Evolutionary conservation across 2,888 invertebrate species (phyloP).

Genomic region (Argyresthia albistria): DNA sequence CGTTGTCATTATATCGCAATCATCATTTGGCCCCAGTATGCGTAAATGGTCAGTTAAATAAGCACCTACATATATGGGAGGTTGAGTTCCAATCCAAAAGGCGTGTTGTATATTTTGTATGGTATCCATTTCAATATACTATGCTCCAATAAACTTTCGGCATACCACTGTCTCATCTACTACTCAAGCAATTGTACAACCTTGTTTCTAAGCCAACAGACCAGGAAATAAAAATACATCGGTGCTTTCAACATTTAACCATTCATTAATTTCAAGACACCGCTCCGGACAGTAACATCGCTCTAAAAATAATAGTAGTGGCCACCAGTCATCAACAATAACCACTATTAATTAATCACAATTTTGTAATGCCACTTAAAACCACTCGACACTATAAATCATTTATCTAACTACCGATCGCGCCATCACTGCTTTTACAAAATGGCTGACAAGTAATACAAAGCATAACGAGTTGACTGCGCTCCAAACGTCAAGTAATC

Average conservation of each 20-base stretch:
- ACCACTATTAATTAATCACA: conserved; percentile 51
- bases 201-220: too few relatives aligned
- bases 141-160: too few relatives aligned
- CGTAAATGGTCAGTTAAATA: not conserved
- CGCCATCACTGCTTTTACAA: conserved; percentile 26
- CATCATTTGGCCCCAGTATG: not conserved
- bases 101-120: too few relatives aligned
- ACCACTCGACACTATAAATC: conserved; percentile 43
- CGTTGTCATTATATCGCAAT: not conserved
- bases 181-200: too few relatives aligned
- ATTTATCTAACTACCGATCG: conserved; percentile 46
- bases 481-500: conserved; percentile 47
- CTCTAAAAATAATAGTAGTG: not conserved
- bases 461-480: conserved; percentile 45
- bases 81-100: too few relatives aligned
- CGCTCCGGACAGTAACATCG: not conserved
- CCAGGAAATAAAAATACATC: too few relatives aligned
- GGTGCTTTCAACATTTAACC: too few relatives aligned
- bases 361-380: conserved; percentile 27
- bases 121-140: too few relatives aligned
- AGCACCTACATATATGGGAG: too few relatives aligned
- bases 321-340: conserved; percentile 16
- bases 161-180: too few relatives aligned
- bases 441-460: conserved; percentile 43
- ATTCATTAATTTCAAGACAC: not conserved